These are phyloP conservation scores for Sebastes minor DNA, from an alignment of 2,797 vertebrate species.

Conservation along the genomic window DNA sequence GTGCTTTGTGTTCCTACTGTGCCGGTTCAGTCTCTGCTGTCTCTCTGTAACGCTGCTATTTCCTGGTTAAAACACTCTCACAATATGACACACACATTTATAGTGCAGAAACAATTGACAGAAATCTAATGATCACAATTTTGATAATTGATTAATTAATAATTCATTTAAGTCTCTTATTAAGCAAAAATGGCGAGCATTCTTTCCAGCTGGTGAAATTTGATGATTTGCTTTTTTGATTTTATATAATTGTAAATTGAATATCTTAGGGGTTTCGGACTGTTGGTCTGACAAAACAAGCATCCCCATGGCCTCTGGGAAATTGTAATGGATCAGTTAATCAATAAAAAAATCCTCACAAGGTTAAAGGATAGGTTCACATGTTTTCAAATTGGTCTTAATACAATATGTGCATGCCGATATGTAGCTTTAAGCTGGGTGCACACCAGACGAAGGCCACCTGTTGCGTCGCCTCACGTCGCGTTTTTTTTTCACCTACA, in stretches of 20 bases:
- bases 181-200: neutral
- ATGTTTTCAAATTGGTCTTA: neutral
- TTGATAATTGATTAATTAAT: neutral
- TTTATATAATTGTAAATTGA: neutral
- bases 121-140: neutral
- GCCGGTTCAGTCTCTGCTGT: conserved; percentile 14
- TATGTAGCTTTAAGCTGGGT: neutral
- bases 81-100: neutral
- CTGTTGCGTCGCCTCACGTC: too few relatives aligned
- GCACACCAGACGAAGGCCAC: too few relatives aligned
- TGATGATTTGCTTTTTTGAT: neutral
- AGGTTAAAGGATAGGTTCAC: neutral
- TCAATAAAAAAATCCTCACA: neutral
- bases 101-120: neutral
- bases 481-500: too few relatives aligned
- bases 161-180: neutral
- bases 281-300: neutral
- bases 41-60: conserved; percentile 6
- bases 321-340: neutral
- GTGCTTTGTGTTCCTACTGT: conserved; percentile 3
- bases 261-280: neutral
- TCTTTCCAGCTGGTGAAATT: neutral
- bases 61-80: neutral
- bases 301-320: too few relatives aligned
- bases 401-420: neutral